Base-by-base conservation (phyloP, 2,797 vertebrate species). In the Erethizon dorsatum region DNA sequence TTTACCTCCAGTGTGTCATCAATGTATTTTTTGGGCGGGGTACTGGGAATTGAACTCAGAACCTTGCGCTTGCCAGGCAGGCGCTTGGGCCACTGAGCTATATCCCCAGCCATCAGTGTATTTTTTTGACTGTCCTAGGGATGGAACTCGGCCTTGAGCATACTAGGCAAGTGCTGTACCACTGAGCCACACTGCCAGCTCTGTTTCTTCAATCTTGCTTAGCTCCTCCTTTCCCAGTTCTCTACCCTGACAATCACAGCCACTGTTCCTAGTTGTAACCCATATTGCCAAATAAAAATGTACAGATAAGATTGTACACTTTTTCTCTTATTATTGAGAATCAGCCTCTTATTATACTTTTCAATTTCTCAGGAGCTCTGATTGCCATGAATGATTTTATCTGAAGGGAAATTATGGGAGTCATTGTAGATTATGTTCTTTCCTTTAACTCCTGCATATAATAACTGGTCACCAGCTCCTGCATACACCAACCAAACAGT, bases 291-390 rank as follows among this genome's bases (percentile, higher is more conserved):
- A 95, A 87, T 33, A 94, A 56, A 96, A 96, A 91, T 91, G 50
- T 78, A 63, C 52, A 96, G 77, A 84, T 59, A 82, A 18, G 15
- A 80, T 22, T 73, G 3, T 7, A 80, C 0, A 59, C 3, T 13
- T 63, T 73, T 56, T 56, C 69, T 71, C 20, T 79, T 75, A 78
- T 75, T 88, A 92, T 37, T 86, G 59, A 71, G 69, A 95, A 96
- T 85, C 0, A 52, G 73, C 18, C 9, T 77, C 87, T 93, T 77
- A 41, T 31, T 54, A 3, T 7, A 79, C 26, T 78, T 59, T 87
- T 91, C 45, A 95, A 61, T 2, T 92, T 96, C 61, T 95, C 15
- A 88, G 33, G 31, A 63, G 5, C 22, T 95, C 89, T 96, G 85
- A 31, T 41, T 80, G 4, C 2, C n/a, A 54, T 18, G 93, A 61